Conservation (phyloP, 2,797 vertebrate genomes). For the Falco concolor region DNA sequence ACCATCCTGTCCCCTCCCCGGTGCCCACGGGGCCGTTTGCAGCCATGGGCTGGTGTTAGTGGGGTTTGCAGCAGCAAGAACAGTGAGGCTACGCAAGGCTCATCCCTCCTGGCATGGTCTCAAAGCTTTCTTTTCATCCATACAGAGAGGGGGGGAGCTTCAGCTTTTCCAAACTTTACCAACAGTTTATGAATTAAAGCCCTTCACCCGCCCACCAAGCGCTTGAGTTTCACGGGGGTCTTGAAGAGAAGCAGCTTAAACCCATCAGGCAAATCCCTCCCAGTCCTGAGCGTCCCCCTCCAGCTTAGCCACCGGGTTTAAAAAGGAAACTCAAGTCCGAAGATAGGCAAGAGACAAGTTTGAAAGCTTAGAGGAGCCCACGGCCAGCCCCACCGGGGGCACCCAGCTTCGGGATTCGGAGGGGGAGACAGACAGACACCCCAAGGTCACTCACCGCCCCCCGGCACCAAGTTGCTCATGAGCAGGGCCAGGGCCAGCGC, state of each 20-base stretch:
- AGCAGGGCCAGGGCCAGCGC: neutral
- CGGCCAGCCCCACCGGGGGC: rapidly evolving
- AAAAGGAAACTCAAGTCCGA: neutral
- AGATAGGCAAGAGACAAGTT: rapidly evolving
- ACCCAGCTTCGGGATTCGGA: rapidly evolving
- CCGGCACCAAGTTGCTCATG: neutral
- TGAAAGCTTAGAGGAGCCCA: neutral
- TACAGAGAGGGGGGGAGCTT: rapidly evolving
- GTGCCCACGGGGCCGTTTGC: rapidly evolving
- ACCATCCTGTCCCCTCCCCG: rapidly evolving
- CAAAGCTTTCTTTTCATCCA: neutral
- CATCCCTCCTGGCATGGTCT: neutral
- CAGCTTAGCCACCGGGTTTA: neutral
- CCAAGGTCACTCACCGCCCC: neutral
- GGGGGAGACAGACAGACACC: rapidly evolving
- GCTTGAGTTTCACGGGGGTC: rapidly evolving
- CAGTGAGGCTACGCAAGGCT: neutral
- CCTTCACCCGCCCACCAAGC: rapidly evolving
- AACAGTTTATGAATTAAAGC: rapidly evolving
- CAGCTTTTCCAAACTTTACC: neutral
- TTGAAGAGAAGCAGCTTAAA: neutral
- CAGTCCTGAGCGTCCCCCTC: rapidly evolving
- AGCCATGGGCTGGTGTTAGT: rapidly evolving
- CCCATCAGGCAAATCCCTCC: rapidly evolving
- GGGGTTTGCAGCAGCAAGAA: neutral